A percentile compares a stretch with the other conserved stretches of the same genome.
Conservation (phyloP, 2,797 vertebrate species). For the Brachyalestes nurse region DNA sequence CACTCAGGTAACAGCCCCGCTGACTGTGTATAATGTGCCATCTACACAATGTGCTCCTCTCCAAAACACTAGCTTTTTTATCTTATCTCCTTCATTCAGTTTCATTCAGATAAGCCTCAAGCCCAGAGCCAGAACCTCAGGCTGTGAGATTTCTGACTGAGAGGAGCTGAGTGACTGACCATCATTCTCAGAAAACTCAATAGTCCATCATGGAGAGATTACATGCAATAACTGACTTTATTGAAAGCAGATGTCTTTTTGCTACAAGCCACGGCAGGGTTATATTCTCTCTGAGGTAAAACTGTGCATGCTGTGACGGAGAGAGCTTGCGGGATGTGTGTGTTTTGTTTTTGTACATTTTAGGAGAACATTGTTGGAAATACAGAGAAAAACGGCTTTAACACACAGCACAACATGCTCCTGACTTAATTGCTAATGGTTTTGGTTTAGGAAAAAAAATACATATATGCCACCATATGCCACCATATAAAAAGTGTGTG, state of each 20-base stretch:
- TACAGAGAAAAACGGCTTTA: neutral
- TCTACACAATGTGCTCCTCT: neutral
- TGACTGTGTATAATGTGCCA: neutral
- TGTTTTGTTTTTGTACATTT: neutral
- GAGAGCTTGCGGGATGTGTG: neutral
- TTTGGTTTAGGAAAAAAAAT: no score
- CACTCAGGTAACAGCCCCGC: neutral
- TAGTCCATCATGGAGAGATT: constrained; percentile 39
- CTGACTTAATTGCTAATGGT: no score
- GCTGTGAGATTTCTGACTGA: constrained; percentile 9
- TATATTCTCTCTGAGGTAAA: constrained; percentile 31
- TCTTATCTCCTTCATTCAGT: neutral
- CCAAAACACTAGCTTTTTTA: neutral
- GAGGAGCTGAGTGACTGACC: constrained; percentile 9
- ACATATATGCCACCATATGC: no score
- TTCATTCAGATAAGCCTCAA: neutral
- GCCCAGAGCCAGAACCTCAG: neutral
- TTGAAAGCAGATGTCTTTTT: constrained; percentile 52
- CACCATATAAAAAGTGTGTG: no score
- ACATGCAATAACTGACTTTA: constrained; percentile 44
- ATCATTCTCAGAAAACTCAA: constrained; percentile 42
- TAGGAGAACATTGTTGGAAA: neutral
- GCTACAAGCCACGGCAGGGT: constrained; percentile 33
- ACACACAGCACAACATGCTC: neutral
- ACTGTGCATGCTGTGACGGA: constrained; percentile 14